Evolutionary conservation across 92 coral and sea anemone species (phyloP).

Genomic region (Epizoanthus illoricatus): DNA sequence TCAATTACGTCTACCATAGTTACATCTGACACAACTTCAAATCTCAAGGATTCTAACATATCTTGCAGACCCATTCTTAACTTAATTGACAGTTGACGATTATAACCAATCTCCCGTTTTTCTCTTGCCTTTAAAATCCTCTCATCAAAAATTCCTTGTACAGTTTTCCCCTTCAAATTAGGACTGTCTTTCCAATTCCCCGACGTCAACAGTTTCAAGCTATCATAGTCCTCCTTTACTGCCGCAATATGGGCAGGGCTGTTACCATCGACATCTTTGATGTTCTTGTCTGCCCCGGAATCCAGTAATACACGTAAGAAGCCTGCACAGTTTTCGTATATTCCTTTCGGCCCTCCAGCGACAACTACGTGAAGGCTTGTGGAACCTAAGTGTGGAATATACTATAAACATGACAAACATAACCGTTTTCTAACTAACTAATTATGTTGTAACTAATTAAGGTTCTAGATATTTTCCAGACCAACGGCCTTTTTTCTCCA

Average conservation of each 20-base stretch:
- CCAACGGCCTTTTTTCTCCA: no score
- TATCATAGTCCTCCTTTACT: slow-evolving; percentile 9
- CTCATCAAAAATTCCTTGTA: slow-evolving; percentile 1
- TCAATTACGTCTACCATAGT: no score
- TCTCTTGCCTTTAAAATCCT: background rate
- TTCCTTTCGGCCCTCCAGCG: background rate
- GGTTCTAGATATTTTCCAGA: no score
- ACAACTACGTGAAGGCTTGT: slow-evolving; percentile 23
- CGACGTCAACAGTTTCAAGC: background rate
- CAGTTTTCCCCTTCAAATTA: slow-evolving; percentile 16
- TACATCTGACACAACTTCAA: no score
- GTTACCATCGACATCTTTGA: slow-evolving; percentile 24
- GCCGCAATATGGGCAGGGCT: slow-evolving; percentile 40
- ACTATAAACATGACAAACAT: background rate
- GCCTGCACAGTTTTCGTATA: background rate
- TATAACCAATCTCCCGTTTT: no score
- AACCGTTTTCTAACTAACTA: background rate
- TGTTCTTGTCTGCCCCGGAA: slow-evolving; percentile 1
- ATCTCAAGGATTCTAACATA: no score
- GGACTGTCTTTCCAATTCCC: slow-evolving; percentile 13
- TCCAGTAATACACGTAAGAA: background rate
- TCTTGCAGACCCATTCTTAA: no score
- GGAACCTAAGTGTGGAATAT: slow-evolving; percentile 8
- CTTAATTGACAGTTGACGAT: no score
- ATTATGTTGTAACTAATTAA: no score